Evolutionary conservation across 1,140 invertebrate genomes (phyloP).

Genomic region (Drosophila mauritiana): DNA sequence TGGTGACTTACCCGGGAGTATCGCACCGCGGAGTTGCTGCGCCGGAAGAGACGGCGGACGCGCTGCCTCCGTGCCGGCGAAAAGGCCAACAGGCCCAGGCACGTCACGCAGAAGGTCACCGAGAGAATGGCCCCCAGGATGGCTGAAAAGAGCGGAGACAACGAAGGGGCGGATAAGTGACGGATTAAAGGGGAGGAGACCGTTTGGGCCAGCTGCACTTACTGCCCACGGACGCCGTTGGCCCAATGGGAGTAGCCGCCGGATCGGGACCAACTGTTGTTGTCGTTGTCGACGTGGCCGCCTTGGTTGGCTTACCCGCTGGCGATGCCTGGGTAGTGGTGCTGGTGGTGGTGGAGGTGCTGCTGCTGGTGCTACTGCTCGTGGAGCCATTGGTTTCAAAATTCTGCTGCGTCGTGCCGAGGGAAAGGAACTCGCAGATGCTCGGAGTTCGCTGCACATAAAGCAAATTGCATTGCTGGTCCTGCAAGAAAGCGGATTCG

Average conservation of each 20-base stretch:
- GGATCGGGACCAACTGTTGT: conserved; percentile 32
- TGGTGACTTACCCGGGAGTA: conserved; percentile 68
- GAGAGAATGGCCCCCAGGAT: conserved; percentile 74
- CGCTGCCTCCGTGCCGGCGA: conserved; percentile 75
- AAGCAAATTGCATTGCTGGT: conserved; percentile 74
- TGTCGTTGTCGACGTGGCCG: conserved; percentile 36
- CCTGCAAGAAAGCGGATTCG: conserved; percentile 53
- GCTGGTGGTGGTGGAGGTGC: conserved; percentile 1
- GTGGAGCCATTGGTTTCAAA: conserved; percentile 11
- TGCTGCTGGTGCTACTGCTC: not conserved
- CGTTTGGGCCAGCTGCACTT: conserved; percentile 60
- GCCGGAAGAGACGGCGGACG: conserved; percentile 68
- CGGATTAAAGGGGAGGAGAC: not conserved
- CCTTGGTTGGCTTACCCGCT: conserved; percentile 61
- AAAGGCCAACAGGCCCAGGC: conserved; percentile 75
- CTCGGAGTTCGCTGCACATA: conserved; percentile 73
- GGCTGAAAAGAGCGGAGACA: conserved; percentile 44
- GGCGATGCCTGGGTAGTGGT: conserved; percentile 39
- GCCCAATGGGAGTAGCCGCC: conserved; percentile 60
- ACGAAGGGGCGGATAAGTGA: conserved; percentile 12
- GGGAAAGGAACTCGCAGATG: conserved; percentile 78
- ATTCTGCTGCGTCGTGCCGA: conserved; percentile 37
- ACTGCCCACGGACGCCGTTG: conserved; percentile 78
- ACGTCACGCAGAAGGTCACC: conserved; percentile 73
- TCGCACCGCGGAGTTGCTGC: conserved; percentile 66